phyloP scores from a whole-genome alignment of 2,113 vertebrate species.

The Noturus placidus region DNA sequence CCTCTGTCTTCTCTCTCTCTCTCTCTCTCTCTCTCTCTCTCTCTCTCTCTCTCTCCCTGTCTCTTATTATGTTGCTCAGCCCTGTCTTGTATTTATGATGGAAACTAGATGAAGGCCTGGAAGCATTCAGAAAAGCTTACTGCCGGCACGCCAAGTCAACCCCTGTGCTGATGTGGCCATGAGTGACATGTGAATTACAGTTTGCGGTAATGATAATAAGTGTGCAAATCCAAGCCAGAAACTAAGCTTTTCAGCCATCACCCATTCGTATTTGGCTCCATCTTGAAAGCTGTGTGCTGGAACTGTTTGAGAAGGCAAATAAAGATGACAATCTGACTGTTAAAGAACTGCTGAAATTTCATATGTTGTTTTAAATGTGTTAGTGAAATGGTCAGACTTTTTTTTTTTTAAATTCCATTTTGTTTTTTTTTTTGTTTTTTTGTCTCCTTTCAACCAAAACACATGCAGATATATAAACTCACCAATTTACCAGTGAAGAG shows the following conservation, averaged over 20 bases:
- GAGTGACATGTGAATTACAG: slow-evolving; percentile 82
- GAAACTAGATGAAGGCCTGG: slow-evolving; percentile 65
- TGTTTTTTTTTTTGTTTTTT: slow-evolving; percentile 10
- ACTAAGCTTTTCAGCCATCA: slow-evolving; percentile 67
- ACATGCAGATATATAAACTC: slow-evolving; percentile 51
- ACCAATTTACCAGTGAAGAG: slow-evolving; percentile 34
- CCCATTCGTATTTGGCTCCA: slow-evolving; percentile 70
- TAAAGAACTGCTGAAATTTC: slow-evolving; percentile 55
- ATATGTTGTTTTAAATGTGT: slow-evolving; percentile 74
- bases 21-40: neutral
- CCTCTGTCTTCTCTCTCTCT: neutral
- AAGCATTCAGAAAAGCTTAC: slow-evolving; percentile 67
- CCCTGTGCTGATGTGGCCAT: slow-evolving; percentile 55
- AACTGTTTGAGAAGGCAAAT: slow-evolving; percentile 75
- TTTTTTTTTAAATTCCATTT: slow-evolving; percentile 29
- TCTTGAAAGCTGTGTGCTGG: slow-evolving; percentile 70
- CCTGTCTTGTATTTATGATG: slow-evolving; percentile 12
- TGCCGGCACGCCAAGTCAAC: slow-evolving; percentile 54
- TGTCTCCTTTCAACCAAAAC: slow-evolving; percentile 23
- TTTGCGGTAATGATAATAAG: slow-evolving; percentile 79
- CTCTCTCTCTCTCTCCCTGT: neutral
- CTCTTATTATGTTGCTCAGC: slow-evolving; percentile 9
- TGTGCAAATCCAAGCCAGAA: slow-evolving; percentile 71
- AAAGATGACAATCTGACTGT: slow-evolving; percentile 80
- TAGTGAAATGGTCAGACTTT: slow-evolving; percentile 60